These are phyloP conservation scores for Equus quagga DNA, from an alignment of 2,113 vertebrate genomes.

Conservation along the genomic window DNA sequence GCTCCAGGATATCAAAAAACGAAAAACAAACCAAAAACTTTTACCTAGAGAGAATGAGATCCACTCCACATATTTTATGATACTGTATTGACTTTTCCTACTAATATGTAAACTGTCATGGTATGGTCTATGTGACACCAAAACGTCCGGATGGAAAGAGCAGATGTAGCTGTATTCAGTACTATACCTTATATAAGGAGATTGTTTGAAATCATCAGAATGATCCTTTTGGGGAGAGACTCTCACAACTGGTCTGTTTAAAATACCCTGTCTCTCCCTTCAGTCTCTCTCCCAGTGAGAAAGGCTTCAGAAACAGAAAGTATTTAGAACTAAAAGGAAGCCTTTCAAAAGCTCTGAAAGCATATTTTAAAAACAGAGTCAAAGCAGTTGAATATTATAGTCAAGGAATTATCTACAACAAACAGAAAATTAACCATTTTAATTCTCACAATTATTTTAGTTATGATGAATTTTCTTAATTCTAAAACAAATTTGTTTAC, in stretches of 20 bases:
- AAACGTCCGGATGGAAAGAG: not conserved
- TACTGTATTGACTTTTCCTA: not conserved
- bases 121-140: not conserved
- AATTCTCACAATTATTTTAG: constrained; percentile 1
- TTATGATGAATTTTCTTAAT: not conserved
- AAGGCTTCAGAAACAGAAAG: not conserved
- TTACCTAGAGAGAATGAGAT: not conserved
- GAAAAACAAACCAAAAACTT: not conserved
- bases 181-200: not conserved
- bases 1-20: not conserved
- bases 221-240: not conserved
- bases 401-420: not conserved
- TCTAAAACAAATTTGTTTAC: not conserved
- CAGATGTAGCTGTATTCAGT: not conserved
- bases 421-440: constrained; percentile 16
- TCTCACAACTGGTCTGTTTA: not conserved
- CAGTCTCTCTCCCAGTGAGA: not conserved
- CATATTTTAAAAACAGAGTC: not conserved
- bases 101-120: not conserved
- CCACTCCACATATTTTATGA: not conserved
- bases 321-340: not conserved
- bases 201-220: not conserved
- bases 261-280: not conserved
- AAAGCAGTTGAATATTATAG: not conserved
- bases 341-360: not conserved